Evolutionary conservation across 2,888 invertebrate species (phyloP).

Genomic region (Aromia moschata): DNA sequence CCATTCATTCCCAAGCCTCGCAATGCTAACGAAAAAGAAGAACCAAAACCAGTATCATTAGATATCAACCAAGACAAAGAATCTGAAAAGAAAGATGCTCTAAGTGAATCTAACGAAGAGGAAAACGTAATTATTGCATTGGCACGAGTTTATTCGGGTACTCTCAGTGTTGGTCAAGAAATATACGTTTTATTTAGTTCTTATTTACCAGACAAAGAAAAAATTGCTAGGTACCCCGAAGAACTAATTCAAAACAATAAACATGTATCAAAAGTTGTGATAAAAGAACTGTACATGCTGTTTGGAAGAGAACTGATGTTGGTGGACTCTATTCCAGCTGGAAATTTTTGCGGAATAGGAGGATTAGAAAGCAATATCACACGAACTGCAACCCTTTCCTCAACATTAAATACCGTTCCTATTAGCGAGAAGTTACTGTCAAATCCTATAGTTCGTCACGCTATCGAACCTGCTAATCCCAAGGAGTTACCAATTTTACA

Average conservation of each 20-base stretch:
- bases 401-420: conserved; percentile 82
- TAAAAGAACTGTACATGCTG: conserved; percentile 85
- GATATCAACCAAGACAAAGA: conserved; percentile 34
- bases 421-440: conserved; percentile 85
- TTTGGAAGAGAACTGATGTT: conserved; percentile 92
- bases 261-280: conserved; percentile 67
- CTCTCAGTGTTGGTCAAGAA: conserved; percentile 76
- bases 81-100: conserved; percentile 46
- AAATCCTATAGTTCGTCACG: conserved; percentile 89
- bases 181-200: conserved; percentile 88
- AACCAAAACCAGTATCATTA: conserved; percentile 18
- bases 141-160: conserved; percentile 92
- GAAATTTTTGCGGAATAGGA: conserved; percentile 91
- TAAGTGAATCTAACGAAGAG: conserved; percentile 51
- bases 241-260: conserved; percentile 35
- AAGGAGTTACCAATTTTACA: conserved; percentile 79
- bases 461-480: conserved; percentile 86
- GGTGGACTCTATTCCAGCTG: conserved; percentile 84
- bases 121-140: conserved; percentile 84
- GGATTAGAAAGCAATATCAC: conserved; percentile 85
- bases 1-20: conserved; percentile 72
- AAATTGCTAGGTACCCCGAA: conserved; percentile 30
- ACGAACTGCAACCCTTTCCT: conserved; percentile 90
- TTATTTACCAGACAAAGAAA: conserved; percentile 75
- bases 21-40: conserved; percentile 5